These are phyloP conservation scores for Oscheius sp. DNA, from an alignment of 2,888 invertebrate genomes.

Conservation along the genomic window DNA sequence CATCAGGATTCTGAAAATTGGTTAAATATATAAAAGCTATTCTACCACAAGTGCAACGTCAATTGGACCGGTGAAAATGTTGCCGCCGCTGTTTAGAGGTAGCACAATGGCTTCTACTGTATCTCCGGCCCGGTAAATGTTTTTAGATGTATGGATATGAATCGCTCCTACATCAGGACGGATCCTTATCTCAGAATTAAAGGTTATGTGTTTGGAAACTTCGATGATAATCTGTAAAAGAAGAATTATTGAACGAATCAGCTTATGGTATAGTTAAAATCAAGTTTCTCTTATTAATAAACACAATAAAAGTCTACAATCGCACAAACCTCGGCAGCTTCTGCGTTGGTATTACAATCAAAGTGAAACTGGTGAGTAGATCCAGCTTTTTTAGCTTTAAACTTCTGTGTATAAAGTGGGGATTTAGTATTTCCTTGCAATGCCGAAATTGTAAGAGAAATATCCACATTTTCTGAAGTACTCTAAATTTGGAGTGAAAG, in stretches of 20 bases:
- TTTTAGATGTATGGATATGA: constrained; percentile 61
- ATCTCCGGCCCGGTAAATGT: constrained; percentile 59
- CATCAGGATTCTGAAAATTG: constrained; percentile 49
- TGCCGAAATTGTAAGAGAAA: neutral
- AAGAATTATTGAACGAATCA: neutral
- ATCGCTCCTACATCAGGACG: constrained; percentile 54
- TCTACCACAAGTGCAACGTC: constrained; percentile 20
- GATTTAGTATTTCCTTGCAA: neutral
- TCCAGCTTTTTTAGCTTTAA: constrained; percentile 18
- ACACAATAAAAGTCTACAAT: neutral
- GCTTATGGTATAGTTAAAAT: too few relatives aligned
- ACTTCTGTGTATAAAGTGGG: constrained; percentile 6
- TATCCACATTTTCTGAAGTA: constrained; percentile 3
- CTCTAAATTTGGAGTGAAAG: neutral
- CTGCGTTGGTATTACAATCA: neutral
- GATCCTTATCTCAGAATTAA: constrained; percentile 34
- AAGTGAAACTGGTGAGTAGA: constrained; percentile 8
- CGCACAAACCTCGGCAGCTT: neutral
- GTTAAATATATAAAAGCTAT: neutral
- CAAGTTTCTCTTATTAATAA: too few relatives aligned
- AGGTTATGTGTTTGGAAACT: constrained; percentile 4
- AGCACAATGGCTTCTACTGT: constrained; percentile 5
- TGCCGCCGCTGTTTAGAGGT: neutral
- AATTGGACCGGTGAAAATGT: constrained; percentile 3
- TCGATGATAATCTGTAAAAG: neutral